Percentiles rank a stretch among this genome's conserved stretches.
phyloP scores from a whole-genome alignment of 2,797 vertebrate genomes.

The Yasuhikotakia modesta region DNA sequence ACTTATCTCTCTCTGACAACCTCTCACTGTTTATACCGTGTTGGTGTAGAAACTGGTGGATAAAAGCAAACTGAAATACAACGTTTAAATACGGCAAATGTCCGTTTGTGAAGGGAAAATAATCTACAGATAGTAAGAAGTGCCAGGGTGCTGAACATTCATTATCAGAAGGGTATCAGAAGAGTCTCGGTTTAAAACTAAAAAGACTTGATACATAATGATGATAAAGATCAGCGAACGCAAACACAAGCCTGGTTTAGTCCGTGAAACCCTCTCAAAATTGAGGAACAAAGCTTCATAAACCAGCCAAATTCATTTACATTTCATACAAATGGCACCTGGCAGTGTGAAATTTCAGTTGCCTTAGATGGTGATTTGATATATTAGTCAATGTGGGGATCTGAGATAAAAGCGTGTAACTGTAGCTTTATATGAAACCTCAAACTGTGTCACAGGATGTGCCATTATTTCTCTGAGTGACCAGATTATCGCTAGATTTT shows the following conservation, averaged over 20 bases:
- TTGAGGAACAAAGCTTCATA: conserved; percentile 9
- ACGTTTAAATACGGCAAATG: neutral
- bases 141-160: neutral
- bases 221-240: conserved; percentile 20
- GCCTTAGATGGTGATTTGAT: neutral
- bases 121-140: neutral
- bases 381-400: neutral
- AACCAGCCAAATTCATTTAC: neutral
- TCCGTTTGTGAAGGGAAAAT: neutral
- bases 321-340: neutral
- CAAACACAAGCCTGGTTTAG: neutral
- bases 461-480: neutral
- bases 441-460: neutral
- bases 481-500: neutral
- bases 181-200: conserved; percentile 7
- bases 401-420: neutral
- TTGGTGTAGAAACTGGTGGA: neutral
- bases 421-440: neutral
- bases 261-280: neutral
- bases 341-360: conserved; percentile 3
- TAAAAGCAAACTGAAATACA: neutral
- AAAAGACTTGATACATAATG: neutral
- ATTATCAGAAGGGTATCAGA: neutral
- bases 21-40: neutral
- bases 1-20: neutral